A percentile compares a stretch with the other conserved stretches of the same genome.
phyloP scores from a whole-genome alignment of 2,113 vertebrate genomes.

The Tapirus terrestris region DNA sequence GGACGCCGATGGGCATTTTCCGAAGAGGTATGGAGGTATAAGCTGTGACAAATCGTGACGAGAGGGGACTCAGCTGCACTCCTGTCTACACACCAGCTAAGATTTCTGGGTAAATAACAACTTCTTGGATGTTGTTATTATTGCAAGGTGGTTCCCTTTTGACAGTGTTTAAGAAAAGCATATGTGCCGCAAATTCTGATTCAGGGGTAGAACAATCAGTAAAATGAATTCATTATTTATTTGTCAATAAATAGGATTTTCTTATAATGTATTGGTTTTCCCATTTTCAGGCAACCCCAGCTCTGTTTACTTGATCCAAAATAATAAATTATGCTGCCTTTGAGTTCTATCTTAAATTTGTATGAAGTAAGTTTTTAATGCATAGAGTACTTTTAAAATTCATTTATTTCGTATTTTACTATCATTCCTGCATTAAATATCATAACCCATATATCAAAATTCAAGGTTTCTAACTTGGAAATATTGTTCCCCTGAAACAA shows the following conservation, averaged over 20 bases:
- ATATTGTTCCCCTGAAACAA: neutral
- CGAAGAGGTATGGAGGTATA: neutral
- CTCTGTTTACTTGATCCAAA: neutral
- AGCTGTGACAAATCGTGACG: accelerated
- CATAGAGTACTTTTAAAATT: neutral
- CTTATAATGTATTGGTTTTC: neutral
- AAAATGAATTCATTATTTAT: neutral
- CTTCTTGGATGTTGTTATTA: accelerated
- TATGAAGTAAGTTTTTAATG: neutral
- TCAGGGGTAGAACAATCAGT: neutral
- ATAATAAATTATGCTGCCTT: neutral
- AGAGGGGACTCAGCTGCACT: accelerated
- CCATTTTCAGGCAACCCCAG: neutral
- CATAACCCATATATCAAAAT: neutral
- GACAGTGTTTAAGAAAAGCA: neutral
- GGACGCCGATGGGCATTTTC: too few species aligned
- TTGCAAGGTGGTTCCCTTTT: neutral
- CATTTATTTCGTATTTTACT: neutral
- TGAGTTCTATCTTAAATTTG: neutral
- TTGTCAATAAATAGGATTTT: neutral
- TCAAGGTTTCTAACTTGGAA: neutral
- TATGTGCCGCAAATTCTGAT: neutral
- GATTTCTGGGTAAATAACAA: neutral
- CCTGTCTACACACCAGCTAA: too few species aligned
- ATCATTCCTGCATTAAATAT: neutral